Evolutionary conservation across 1,140 invertebrate species (phyloP).

Genomic region (Himalopsyche phryganea): DNA sequence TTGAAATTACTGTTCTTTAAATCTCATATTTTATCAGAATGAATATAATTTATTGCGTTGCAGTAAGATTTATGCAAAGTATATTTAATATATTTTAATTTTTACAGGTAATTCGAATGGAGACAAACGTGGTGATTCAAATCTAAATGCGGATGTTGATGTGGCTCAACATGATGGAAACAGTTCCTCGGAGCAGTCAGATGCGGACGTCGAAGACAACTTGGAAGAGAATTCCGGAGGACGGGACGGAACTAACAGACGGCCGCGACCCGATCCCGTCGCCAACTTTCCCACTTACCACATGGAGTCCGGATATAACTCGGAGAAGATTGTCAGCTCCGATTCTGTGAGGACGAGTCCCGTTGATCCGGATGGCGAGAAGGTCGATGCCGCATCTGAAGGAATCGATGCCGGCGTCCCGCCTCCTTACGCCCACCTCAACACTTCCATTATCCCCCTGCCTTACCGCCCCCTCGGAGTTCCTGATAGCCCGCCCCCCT

Average conservation of each 20-base stretch:
- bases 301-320: slow-evolving; percentile 68
- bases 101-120: slow-evolving; percentile 4
- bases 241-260: slow-evolving; percentile 35
- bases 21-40: no score
- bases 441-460: slow-evolving; percentile 40
- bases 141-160: slow-evolving; percentile 10
- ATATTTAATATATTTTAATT: slow-evolving; percentile 9
- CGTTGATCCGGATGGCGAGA: slow-evolving; percentile 50
- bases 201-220: slow-evolving; percentile 80
- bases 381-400: slow-evolving; percentile 54
- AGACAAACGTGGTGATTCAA: slow-evolving; percentile 23
- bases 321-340: slow-evolving; percentile 58
- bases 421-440: slow-evolving; percentile 34
- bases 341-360: slow-evolving; percentile 54
- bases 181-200: slow-evolving; percentile 62
- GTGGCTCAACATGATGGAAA: slow-evolving; percentile 43
- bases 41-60: no score
- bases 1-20: no score
- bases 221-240: slow-evolving; percentile 54
- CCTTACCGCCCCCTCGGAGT: slow-evolving; percentile 45
- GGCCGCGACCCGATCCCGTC: slow-evolving; percentile 42
- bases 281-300: slow-evolving; percentile 48
- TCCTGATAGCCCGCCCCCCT: slow-evolving; percentile 41
- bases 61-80: no score
- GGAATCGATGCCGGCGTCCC: slow-evolving; percentile 44